Base-by-base conservation (phyloP, 2,113 vertebrate species). In the Bubo scandiacus region DNA sequence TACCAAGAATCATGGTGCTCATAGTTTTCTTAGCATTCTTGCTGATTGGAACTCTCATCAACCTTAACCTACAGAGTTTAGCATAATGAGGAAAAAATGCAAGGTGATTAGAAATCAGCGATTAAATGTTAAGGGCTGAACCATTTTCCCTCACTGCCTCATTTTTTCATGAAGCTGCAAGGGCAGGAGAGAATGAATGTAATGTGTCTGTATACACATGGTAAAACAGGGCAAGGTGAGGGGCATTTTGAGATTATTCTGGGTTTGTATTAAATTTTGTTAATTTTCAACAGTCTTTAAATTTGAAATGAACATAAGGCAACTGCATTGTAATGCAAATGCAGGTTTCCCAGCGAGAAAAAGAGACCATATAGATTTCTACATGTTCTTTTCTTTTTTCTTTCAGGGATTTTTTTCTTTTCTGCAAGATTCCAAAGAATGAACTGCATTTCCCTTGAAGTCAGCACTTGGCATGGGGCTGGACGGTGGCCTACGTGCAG, bases 1-100 rank as follows among this genome's bases (percentile, higher is more conserved):
- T 54, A 59, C 6, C 7, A 66, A 91, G 52, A 94, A 89, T 17
- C n/a, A 66, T n/a, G 8, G 70, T 78, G 16, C n/a, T 86, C 3
- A 25, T 81, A 45, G 5, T 67, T 95, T 86, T 67, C 29, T 38
- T 80, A 62, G 22, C 34, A 66, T 54, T 87, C 86, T 74, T 94
- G 5, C 55, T 84, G 25, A 10, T 15, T 84, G 16, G 8, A 94
- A 84, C 51, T 26, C 17, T 73, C n/a, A 87, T 22, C 34, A 81
- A 38, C 30, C 10, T 66, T 74, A 81, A 58, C 49, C 38, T 71
- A 67, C 20, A 42, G 54, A 45, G 19, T 42, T 59, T 49, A 59
- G 30, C 66, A 65, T 81, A 91, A 91, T 27, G 0, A 78, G 12
- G 45, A 9, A 36, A 73, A 89, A 84, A 78, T 62, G 25, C 17